Percentiles rank a stretch among this genome's conserved stretches.
These are phyloP conservation scores for Junonia oenone DNA, from an alignment of 2,888 invertebrate genomes.

Conservation along the genomic window DNA sequence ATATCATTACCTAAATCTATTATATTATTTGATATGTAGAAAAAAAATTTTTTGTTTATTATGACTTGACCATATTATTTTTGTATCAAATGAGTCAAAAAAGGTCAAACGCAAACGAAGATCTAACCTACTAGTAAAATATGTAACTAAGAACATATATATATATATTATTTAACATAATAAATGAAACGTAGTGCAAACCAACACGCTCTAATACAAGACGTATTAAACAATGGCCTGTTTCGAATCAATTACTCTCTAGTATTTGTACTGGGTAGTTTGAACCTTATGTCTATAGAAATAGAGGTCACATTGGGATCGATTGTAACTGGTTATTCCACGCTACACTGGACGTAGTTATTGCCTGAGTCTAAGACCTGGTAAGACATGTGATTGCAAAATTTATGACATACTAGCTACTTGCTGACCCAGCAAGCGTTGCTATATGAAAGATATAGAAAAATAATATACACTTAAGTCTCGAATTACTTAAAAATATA, in stretches of 20 bases:
- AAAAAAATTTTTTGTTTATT: too few relatives aligned
- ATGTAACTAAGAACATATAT: neutral
- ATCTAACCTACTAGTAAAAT: too few relatives aligned
- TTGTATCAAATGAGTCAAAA: too few relatives aligned
- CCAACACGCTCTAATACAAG: slow-evolving; percentile 1
- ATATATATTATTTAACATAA: neutral
- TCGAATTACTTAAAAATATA: too few relatives aligned
- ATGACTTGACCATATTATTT: too few relatives aligned
- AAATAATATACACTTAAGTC: too few relatives aligned
- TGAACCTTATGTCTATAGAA: neutral
- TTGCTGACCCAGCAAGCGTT: too few relatives aligned
- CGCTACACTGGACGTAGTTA: neutral
- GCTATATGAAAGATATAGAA: too few relatives aligned
- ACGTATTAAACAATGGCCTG: slow-evolving; percentile 6
- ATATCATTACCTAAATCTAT: too few relatives aligned
- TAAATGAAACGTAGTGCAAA: neutral
- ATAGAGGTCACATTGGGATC: neutral
- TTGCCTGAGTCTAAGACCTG: neutral
- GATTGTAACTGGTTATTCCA: slow-evolving; percentile 4
- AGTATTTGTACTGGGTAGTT: neutral
- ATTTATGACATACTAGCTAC: slow-evolving; percentile 2
- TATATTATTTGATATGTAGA: too few relatives aligned
- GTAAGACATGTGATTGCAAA: neutral
- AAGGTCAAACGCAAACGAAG: too few relatives aligned
- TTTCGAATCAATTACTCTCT: slow-evolving; percentile 8